A percentile compares a stretch with the other conserved stretches of the same genome.
These are phyloP conservation scores for Paraescarpia echinospica DNA, from an alignment of 1,140 invertebrate species.

Conservation along the genomic window DNA sequence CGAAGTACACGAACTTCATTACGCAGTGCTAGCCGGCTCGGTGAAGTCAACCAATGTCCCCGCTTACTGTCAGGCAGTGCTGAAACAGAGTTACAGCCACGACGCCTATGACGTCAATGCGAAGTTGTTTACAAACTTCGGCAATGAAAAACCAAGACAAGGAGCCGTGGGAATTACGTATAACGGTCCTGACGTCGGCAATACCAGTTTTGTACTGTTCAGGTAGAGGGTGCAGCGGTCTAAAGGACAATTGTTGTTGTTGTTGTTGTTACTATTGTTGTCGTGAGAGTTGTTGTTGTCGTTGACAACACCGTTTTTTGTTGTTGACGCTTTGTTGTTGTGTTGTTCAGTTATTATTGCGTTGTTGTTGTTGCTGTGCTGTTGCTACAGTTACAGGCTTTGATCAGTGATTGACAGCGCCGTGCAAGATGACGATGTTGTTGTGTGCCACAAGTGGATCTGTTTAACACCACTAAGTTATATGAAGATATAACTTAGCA, in stretches of 20 bases:
- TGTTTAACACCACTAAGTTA: too few species aligned
- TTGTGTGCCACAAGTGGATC: neutral
- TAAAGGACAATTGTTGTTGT: neutral
- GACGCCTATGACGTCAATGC: neutral
- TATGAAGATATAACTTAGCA: too few species aligned
- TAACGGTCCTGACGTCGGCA: neutral
- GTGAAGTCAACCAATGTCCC: neutral
- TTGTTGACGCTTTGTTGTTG: too few species aligned
- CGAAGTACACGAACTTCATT: neutral
- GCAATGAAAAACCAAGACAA: neutral
- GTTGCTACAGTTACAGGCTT: neutral
- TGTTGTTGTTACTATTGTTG: neutral
- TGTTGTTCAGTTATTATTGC: too few species aligned
- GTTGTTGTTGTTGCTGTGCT: neutral
- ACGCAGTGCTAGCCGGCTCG: neutral
- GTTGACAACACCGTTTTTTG: too few species aligned
- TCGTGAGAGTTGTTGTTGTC: neutral
- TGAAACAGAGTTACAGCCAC: neutral
- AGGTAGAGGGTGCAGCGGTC: neutral
- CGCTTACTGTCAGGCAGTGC: neutral
- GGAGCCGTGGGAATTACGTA: neutral
- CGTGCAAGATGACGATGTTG: neutral
- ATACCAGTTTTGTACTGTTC: neutral
- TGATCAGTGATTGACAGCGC: neutral
- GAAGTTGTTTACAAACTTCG: neutral